These are phyloP conservation scores for Silvanus unidentatus DNA, from an alignment of 2,888 invertebrate species.

Conservation along the genomic window DNA sequence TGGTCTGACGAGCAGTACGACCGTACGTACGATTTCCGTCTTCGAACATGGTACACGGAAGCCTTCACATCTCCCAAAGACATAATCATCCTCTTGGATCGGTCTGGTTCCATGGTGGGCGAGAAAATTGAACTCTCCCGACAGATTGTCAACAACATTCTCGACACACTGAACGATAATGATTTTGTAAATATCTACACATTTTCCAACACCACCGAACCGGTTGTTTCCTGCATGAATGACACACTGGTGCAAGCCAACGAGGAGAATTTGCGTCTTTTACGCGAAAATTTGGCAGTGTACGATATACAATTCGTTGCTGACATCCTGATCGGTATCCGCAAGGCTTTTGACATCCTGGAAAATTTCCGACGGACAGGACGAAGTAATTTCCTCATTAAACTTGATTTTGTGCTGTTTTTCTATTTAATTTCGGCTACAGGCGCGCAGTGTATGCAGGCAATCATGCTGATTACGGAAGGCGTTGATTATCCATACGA, in stretches of 20 bases:
- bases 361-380: slow-evolving; percentile 29
- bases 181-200: slow-evolving; percentile 96
- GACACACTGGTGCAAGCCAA: slow-evolving; percentile 61
- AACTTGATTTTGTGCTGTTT: not conserved
- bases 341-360: slow-evolving; percentile 82
- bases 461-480: slow-evolving; percentile 97
- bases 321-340: slow-evolving; percentile 41
- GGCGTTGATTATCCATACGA: slow-evolving; percentile 91
- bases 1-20: slow-evolving; percentile 52
- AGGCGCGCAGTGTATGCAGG: slow-evolving; percentile 68
- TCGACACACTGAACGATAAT: slow-evolving; percentile 94
- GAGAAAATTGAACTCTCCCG: slow-evolving; percentile 78
- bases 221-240: slow-evolving; percentile 83
- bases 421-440: slow-evolving; percentile 6
- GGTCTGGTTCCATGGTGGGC: slow-evolving; percentile 60
- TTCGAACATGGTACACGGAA: slow-evolving; percentile 94
- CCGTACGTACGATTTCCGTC: slow-evolving; percentile 88
- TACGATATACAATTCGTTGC: slow-evolving; percentile 33
- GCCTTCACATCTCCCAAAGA: slow-evolving; percentile 98
- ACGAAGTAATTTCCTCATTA: slow-evolving; percentile 14
- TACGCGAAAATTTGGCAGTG: slow-evolving; percentile 38
- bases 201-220: slow-evolving; percentile 74
- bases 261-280: slow-evolving; percentile 42
- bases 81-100: slow-evolving; percentile 63
- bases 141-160: slow-evolving; percentile 76